phyloP scores from a whole-genome alignment of 2,888 invertebrate species.

The Zaprionus bogoriensis region DNA sequence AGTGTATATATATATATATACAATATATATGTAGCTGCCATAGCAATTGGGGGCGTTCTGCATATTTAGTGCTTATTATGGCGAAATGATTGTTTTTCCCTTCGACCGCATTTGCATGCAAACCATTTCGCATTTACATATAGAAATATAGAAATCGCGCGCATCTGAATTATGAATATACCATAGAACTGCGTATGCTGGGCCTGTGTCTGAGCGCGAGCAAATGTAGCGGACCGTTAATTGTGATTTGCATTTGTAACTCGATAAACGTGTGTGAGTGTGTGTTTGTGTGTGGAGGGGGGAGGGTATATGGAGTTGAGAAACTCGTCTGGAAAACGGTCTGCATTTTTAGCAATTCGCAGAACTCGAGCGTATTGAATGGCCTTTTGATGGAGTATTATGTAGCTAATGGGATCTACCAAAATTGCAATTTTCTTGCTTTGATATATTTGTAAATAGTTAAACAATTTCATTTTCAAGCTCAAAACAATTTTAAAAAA shows the following conservation, averaged over 20 bases:
- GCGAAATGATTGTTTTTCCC: constrained; percentile 73
- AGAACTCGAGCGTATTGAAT: neutral
- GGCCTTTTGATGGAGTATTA: neutral
- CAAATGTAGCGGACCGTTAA: neutral
- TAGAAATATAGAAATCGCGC: constrained; percentile 1
- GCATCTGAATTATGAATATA: neutral
- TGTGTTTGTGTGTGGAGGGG: too few species aligned
- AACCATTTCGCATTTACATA: constrained; percentile 9
- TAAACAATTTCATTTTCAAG: too few species aligned
- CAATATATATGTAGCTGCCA: neutral
- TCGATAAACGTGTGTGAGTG: neutral
- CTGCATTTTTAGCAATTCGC: neutral
- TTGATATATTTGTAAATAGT: too few species aligned
- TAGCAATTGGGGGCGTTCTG: constrained; percentile 46
- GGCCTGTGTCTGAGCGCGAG: neutral
- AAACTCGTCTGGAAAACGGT: too few species aligned
- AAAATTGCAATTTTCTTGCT: too few species aligned
- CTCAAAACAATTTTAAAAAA: too few species aligned
- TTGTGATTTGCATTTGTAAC: constrained; percentile 21
- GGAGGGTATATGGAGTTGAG: too few species aligned
- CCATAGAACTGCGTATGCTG: too few species aligned
- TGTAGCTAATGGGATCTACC: neutral
- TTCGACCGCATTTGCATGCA: constrained; percentile 55
- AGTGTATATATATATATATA: neutral
- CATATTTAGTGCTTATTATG: constrained; percentile 76